Percentiles rank a stretch among this genome's conserved stretches.
Evolutionary conservation across 2,797 vertebrate species (phyloP).

Genomic region (Rhinatrema bivittatum): DNA sequence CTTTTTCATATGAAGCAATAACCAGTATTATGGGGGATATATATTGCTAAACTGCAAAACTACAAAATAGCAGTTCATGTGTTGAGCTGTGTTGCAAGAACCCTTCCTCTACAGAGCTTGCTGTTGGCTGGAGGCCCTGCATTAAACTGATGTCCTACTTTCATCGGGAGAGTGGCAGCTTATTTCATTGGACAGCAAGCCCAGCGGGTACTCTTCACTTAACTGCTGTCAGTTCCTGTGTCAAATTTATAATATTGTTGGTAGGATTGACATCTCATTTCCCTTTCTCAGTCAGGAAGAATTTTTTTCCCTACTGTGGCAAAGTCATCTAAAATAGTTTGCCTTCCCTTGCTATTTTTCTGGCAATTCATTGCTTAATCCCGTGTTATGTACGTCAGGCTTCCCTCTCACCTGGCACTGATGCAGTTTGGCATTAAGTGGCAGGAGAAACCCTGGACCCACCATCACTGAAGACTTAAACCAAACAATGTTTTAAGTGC

Average conservation of each 20-base stretch:
- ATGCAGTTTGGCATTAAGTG: too few species aligned
- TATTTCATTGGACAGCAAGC: constrained; percentile 15
- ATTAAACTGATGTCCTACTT: constrained; percentile 6
- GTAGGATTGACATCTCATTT: constrained; percentile 20
- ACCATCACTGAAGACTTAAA: too few species aligned
- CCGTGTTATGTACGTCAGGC: too few species aligned
- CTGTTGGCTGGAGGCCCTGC: not conserved
- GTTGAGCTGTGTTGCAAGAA: not conserved
- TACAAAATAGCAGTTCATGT: not conserved
- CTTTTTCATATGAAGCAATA: not conserved
- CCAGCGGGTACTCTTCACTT: constrained; percentile 14
- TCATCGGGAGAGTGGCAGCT: constrained; percentile 11
- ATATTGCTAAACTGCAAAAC: not conserved
- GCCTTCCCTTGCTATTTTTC: too few species aligned
- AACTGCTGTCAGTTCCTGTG: constrained; percentile 26
- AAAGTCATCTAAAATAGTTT: too few species aligned
- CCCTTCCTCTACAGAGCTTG: too few species aligned
- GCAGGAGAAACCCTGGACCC: too few species aligned
- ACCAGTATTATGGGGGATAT: fast-evolving
- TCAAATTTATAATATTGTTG: not conserved
- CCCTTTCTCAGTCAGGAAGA: not conserved
- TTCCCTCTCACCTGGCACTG: too few species aligned
- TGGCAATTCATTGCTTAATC: too few species aligned
- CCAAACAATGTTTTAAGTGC: too few species aligned
- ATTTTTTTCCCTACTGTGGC: too few species aligned